Evolutionary conservation across 2,797 vertebrate species (phyloP).

Genomic region (Natrix natrix): DNA sequence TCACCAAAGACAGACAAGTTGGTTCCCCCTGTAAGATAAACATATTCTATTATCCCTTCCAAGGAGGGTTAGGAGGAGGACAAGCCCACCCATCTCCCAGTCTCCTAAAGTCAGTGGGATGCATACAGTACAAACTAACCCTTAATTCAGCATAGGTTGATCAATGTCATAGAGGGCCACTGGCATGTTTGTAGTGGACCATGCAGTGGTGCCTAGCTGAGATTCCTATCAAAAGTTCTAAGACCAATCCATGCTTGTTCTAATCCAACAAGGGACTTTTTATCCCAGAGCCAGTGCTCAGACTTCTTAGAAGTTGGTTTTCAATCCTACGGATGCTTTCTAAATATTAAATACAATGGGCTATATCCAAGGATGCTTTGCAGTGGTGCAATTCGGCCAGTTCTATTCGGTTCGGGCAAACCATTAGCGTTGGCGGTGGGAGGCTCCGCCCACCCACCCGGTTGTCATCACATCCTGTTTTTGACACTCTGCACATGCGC

Average conservation of each 20-base stretch:
- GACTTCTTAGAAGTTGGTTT: neutral
- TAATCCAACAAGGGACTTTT: neutral
- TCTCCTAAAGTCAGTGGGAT: neutral
- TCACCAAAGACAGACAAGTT: slow-evolving; percentile 13
- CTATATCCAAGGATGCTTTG: neutral
- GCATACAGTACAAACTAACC: neutral
- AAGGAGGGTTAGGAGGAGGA: slow-evolving; percentile 5
- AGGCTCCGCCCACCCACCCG: too few relatives aligned
- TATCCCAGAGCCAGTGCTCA: neutral
- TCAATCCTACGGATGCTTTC: neutral
- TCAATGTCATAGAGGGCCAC: neutral
- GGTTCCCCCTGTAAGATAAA: slow-evolving; percentile 26
- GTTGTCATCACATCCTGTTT: too few relatives aligned
- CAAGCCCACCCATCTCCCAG: neutral
- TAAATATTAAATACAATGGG: neutral
- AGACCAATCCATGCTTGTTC: neutral
- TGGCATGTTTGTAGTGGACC: neutral
- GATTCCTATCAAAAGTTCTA: neutral
- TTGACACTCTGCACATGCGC: too few relatives aligned
- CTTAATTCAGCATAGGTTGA: neutral
- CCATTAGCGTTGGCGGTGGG: too few relatives aligned
- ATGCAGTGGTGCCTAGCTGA: neutral
- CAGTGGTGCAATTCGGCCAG: too few relatives aligned
- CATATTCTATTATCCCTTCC: slow-evolving; percentile 7
- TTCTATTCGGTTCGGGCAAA: too few relatives aligned